Evolutionary conservation across 2,888 invertebrate genomes (phyloP).

Genomic region (Oligia strigilis): DNA sequence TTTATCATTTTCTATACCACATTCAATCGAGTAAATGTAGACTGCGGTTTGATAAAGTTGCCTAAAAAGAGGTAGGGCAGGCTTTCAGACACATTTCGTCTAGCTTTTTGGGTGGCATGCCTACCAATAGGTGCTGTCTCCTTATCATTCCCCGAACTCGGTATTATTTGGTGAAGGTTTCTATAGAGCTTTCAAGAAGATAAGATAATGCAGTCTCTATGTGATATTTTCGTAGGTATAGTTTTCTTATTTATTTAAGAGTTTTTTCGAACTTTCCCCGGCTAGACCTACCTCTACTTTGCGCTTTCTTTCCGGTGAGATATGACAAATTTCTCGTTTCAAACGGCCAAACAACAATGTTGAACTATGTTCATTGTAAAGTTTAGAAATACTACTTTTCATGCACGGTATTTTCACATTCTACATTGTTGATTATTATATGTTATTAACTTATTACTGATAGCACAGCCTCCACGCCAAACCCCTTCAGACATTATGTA

Average conservation of each 20-base stretch:
- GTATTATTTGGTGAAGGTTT: slow-evolving; percentile 35
- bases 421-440: not conserved
- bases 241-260: slow-evolving; percentile 33
- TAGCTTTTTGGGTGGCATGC: slow-evolving; percentile 36
- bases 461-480: not conserved
- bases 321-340: slow-evolving; percentile 14
- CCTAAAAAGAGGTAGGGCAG: slow-evolving; percentile 45
- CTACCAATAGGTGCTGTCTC: slow-evolving; percentile 1
- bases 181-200: slow-evolving; percentile 30
- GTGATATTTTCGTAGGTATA: slow-evolving; percentile 8
- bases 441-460: not conserved
- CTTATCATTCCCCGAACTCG: slow-evolving; percentile 39
- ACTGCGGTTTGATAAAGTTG: slow-evolving; percentile 51
- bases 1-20: slow-evolving; percentile 54
- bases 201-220: slow-evolving; percentile 30
- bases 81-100: slow-evolving; percentile 29
- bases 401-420: not conserved
- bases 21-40: slow-evolving; percentile 48
- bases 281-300: slow-evolving; percentile 8
- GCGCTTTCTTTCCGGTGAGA: slow-evolving; percentile 40
- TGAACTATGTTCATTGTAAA: not conserved
- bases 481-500: not conserved
- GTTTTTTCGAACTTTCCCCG: slow-evolving; percentile 24
- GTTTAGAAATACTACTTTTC: slow-evolving; percentile 6
- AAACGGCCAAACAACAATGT: slow-evolving; percentile 5